Evolutionary conservation across 2,888 invertebrate genomes (phyloP), one percentile per base, ranked within the genome.

Genomic region (Callyntrura guangdongensis): DNA sequence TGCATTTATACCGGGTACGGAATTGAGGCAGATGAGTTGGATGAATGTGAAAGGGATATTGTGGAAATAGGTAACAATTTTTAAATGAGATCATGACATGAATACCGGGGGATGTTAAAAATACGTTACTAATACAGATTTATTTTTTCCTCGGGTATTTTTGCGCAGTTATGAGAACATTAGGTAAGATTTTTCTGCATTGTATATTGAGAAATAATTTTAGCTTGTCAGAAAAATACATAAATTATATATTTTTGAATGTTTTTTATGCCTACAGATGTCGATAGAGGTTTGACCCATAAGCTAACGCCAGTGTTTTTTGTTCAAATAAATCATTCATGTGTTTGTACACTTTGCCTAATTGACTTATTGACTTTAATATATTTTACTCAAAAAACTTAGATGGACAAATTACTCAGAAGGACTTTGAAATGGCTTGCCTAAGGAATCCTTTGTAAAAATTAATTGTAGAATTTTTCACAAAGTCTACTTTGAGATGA

Each of bases 341-440:
- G n/a, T n/a, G n/a, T n/a, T n/a, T n/a, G n/a, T 67, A 67, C 6
- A 45, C 11, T 72, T 17, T 36, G 36, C 36, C 36, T 4, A 4
- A 6, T 36, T 36, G 36, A 22, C 12, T 25, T n/a, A n/a, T n/a
- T n/a, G n/a, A n/a, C 27, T 11, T 25, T 27, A 27, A 25, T 69
- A 25, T 27, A 64, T 64, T 5, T 1, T 20, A 9, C 11, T 61
- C 20, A 1, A 9, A 64, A 9, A 22, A 22, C n/a, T 6, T 74
- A 84, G 91, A 91, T 67, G 91, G 91, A 36, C 91, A 91, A 69
- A 91, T 91, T 2, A 91, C 91, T 9, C 72, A 27, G 0, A 20
- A 61, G 17, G 91, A 91, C 22, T 91, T 91, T 64, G 61, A 64
- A 20, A n/a, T 14, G 25, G 91, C 91, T 4, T 86, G 86, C 59